phyloP scores from a whole-genome alignment of 2,797 vertebrate genomes.

The Periophthalmus magnuspinnatus region DNA sequence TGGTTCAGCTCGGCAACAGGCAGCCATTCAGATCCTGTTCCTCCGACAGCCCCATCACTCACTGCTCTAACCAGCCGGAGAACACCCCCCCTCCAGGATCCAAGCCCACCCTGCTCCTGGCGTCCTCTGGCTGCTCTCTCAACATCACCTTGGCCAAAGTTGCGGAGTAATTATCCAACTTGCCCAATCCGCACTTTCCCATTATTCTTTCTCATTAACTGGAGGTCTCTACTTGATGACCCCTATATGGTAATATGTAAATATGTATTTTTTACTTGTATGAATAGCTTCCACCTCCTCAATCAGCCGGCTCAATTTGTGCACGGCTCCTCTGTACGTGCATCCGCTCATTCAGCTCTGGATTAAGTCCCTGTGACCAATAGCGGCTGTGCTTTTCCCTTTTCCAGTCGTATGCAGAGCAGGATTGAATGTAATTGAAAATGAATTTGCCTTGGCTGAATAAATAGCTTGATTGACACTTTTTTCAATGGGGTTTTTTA shows the following conservation, averaged over 20 bases:
- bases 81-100: conserved; percentile 50
- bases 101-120: conserved; percentile 19
- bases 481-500: conserved; percentile 66
- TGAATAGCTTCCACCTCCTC: conserved; percentile 41
- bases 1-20: conserved; percentile 12
- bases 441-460: conserved; percentile 76
- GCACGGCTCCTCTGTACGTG: conserved; percentile 33
- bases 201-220: conserved; percentile 74
- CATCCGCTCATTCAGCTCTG: conserved; percentile 62
- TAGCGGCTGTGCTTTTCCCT: conserved; percentile 55
- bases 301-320: conserved; percentile 29
- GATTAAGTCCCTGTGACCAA: conserved; percentile 73
- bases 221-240: conserved; percentile 48
- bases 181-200: conserved; percentile 61
- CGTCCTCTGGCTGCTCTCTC: conserved; percentile 65
- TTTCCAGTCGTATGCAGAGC: conserved; percentile 55
- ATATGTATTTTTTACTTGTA: conserved; percentile 66
- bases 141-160: conserved; percentile 65
- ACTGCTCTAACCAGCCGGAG: conserved; percentile 47
- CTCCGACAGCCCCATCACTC: conserved; percentile 60
- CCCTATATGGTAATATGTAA: conserved; percentile 62
- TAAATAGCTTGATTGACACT: conserved; percentile 73
- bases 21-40: conserved; percentile 41
- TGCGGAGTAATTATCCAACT: conserved; percentile 61
- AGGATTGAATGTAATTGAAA: conserved; percentile 76